Evolutionary conservation across 1,140 invertebrate species (phyloP).

Genomic region (Himalopsyche phryganea): DNA sequence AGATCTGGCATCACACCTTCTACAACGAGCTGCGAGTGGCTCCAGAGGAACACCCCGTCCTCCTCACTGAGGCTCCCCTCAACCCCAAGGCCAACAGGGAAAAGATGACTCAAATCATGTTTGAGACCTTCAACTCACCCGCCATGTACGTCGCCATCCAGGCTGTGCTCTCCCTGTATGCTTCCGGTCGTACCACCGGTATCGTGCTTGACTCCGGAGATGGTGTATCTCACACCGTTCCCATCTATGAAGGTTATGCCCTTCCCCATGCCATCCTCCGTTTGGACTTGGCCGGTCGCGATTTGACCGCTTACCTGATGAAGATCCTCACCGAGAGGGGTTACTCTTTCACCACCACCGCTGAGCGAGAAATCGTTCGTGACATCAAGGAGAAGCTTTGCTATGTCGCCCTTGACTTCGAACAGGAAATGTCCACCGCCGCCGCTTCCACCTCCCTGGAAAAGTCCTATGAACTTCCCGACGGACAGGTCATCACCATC

Average conservation of each 20-base stretch:
- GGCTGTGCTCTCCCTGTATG: slow-evolving; percentile 81
- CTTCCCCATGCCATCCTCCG: slow-evolving; percentile 79
- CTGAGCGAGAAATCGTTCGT: slow-evolving; percentile 93
- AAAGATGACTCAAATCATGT: slow-evolving; percentile 87
- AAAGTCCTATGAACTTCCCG: slow-evolving; percentile 92
- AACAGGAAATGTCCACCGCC: slow-evolving; percentile 93
- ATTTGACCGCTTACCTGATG: slow-evolving; percentile 94
- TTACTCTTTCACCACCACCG: slow-evolving; percentile 95
- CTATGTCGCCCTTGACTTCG: slow-evolving; percentile 88
- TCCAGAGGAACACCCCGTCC: slow-evolving; percentile 83
- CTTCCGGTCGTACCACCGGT: slow-evolving; percentile 86
- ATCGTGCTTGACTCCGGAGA: slow-evolving; percentile 78
- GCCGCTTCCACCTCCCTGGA: slow-evolving; percentile 87
- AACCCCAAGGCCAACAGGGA: slow-evolving; percentile 81
- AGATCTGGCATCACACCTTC: slow-evolving; percentile 81
- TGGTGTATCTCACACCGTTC: slow-evolving; percentile 84
- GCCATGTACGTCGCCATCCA: slow-evolving; percentile 80
- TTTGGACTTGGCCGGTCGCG: slow-evolving; percentile 88
- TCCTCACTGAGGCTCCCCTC: slow-evolving; percentile 81
- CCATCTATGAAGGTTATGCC: slow-evolving; percentile 78
- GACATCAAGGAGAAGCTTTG: slow-evolving; percentile 94
- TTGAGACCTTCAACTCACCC: slow-evolving; percentile 75
- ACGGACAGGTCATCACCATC: slow-evolving; percentile 94
- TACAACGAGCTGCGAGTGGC: slow-evolving; percentile 88
- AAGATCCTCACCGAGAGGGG: slow-evolving; percentile 95